Conservation (phyloP, 2,113 vertebrate genomes). For the Chloebia gouldiae region DNA sequence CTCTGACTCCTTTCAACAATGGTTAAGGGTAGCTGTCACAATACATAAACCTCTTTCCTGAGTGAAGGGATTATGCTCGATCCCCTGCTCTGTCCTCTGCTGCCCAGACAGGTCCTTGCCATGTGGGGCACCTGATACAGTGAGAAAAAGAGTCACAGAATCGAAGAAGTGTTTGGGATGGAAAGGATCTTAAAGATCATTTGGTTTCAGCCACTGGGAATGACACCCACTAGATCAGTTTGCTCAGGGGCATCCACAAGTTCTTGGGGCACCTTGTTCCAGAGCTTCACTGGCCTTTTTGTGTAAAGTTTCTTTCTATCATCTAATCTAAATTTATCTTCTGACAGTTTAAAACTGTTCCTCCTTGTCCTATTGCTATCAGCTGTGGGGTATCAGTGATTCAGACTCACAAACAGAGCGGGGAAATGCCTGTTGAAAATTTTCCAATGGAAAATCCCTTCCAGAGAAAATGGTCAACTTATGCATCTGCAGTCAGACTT, state of each 20-base stretch:
- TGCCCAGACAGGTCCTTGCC: neutral
- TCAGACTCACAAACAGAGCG: neutral
- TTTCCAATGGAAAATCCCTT: neutral
- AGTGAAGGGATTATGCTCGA: rapidly evolving
- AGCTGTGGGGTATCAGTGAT: neutral
- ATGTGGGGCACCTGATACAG: rapidly evolving
- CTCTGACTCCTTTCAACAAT: neutral
- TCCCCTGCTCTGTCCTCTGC: neutral
- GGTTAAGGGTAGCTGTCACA: neutral
- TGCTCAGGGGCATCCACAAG: neutral
- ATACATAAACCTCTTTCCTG: neutral
- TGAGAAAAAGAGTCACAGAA: neutral
- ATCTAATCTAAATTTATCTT: neutral
- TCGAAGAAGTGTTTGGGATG: neutral
- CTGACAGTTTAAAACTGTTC: neutral
- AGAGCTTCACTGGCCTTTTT: neutral
- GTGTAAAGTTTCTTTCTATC: neutral
- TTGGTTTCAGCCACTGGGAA: neutral
- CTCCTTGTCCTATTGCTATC: neutral
- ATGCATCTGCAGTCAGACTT: neutral
- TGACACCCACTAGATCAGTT: neutral
- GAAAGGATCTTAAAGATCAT: neutral
- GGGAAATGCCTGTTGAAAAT: neutral
- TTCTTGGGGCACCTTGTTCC: neutral
- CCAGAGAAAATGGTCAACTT: neutral